A percentile compares a stretch with the other conserved stretches of the same genome.
Evolutionary conservation across 2,113 vertebrate genomes (phyloP).

Genomic region (Ochotona princeps): DNA sequence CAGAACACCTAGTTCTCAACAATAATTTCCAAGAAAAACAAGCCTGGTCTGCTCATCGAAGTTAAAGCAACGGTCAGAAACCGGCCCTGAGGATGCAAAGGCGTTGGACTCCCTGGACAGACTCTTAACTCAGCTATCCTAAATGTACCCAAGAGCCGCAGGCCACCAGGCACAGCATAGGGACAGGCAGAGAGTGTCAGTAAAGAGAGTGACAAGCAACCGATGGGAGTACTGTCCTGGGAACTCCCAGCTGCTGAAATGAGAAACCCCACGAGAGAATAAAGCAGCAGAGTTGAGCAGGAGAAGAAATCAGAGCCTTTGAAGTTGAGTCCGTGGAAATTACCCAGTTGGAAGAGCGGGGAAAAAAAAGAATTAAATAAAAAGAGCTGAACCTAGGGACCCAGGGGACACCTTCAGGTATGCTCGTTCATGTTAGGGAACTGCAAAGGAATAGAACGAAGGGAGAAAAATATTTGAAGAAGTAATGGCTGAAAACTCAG

Average conservation of each 20-base stretch:
- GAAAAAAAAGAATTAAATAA: background rate
- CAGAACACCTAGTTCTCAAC: background rate
- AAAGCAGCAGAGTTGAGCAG: background rate
- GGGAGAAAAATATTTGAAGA: background rate
- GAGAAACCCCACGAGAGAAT: background rate
- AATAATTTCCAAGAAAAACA: background rate
- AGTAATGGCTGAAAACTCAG: background rate
- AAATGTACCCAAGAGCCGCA: background rate
- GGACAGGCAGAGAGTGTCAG: background rate
- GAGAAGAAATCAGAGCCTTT: background rate
- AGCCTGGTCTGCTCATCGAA: background rate
- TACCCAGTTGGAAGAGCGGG: background rate
- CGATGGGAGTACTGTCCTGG: background rate
- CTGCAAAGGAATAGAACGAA: background rate
- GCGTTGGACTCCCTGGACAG: background rate
- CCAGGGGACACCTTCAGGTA: background rate
- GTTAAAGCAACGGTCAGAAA: background rate
- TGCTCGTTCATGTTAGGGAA: background rate
- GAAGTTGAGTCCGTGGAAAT: background rate
- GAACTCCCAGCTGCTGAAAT: background rate
- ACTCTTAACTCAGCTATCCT: background rate
- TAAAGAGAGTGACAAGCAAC: background rate
- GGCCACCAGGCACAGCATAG: background rate
- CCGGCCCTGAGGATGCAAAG: background rate
- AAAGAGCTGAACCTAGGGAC: background rate